Evolutionary conservation across 2,888 invertebrate genomes (phyloP).

Genomic region (Drosophila anomelani): DNA sequence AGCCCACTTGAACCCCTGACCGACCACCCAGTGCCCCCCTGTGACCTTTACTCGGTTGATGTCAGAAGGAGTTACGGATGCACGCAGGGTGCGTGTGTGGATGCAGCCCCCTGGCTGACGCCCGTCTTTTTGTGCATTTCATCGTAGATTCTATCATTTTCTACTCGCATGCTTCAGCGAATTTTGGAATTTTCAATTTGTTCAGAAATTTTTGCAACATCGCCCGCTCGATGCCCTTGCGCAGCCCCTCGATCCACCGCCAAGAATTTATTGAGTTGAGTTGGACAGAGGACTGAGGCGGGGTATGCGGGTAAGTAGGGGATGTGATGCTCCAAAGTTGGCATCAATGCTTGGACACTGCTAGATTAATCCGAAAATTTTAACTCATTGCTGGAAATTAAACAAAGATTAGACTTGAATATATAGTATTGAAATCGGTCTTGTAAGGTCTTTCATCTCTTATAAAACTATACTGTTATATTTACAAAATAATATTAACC

Average conservation of each 20-base stretch:
- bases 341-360: background rate
- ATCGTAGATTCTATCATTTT: conserved; percentile 80
- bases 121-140: conserved; percentile 65
- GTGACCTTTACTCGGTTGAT: conserved; percentile 80
- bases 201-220: conserved; percentile 71
- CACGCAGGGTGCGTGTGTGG: conserved; percentile 35
- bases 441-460: too few relatives aligned
- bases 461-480: too few relatives aligned
- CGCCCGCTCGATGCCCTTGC: conserved; percentile 5
- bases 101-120: conserved; percentile 13
- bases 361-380: background rate
- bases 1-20: conserved; percentile 33
- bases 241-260: conserved; percentile 19
- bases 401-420: background rate
- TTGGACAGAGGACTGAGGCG: background rate
- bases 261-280: conserved; percentile 45
- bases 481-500: background rate
- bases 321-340: background rate
- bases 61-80: conserved; percentile 49
- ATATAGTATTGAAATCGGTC: background rate
- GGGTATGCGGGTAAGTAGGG: background rate
- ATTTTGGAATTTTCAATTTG: conserved; percentile 79
- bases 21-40: conserved; percentile 45
- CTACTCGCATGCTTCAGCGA: conserved; percentile 77
- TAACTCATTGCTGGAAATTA: background rate